phyloP scores from a whole-genome alignment of 1,140 invertebrate species.

The Pseudobourletiella spinata region DNA sequence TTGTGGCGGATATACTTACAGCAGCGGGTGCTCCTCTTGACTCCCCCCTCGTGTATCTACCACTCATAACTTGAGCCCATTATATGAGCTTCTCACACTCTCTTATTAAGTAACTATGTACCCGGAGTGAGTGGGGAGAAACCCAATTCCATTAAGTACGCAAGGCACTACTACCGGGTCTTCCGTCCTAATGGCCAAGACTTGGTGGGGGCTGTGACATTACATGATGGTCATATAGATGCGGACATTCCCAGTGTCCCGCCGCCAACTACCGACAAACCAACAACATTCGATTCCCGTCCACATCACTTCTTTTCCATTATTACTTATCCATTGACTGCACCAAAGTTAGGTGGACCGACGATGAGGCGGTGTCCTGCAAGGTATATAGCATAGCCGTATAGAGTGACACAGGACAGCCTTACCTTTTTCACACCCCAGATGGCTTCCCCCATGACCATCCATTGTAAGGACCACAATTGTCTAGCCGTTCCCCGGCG shows the following conservation, averaged over 20 bases:
- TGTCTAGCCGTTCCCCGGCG: too few relatives aligned
- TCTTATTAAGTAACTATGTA: too few relatives aligned
- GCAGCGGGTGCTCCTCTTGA: not conserved
- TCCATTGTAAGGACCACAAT: too few relatives aligned
- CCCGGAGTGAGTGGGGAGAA: too few relatives aligned
- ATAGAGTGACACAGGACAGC: not conserved
- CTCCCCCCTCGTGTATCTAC: not conserved
- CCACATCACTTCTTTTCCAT: not conserved
- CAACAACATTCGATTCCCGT: not conserved
- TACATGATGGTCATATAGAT: not conserved
- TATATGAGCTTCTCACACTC: not conserved
- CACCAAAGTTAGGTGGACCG: not conserved
- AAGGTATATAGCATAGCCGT: too few relatives aligned
- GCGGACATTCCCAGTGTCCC: not conserved
- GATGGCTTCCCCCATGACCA: not conserved
- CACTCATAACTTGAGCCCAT: not conserved
- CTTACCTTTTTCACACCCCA: not conserved
- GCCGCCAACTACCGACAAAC: not conserved
- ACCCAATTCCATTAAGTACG: too few relatives aligned
- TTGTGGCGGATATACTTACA: not conserved
- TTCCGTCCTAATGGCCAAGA: too few relatives aligned
- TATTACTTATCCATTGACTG: not conserved
- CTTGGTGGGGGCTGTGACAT: too few relatives aligned
- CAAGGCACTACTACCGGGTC: too few relatives aligned
- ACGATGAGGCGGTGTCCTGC: too few relatives aligned